These are phyloP conservation scores for Osedax fenrisi DNA, from an alignment of 2,888 invertebrate genomes.

Conservation along the genomic window DNA sequence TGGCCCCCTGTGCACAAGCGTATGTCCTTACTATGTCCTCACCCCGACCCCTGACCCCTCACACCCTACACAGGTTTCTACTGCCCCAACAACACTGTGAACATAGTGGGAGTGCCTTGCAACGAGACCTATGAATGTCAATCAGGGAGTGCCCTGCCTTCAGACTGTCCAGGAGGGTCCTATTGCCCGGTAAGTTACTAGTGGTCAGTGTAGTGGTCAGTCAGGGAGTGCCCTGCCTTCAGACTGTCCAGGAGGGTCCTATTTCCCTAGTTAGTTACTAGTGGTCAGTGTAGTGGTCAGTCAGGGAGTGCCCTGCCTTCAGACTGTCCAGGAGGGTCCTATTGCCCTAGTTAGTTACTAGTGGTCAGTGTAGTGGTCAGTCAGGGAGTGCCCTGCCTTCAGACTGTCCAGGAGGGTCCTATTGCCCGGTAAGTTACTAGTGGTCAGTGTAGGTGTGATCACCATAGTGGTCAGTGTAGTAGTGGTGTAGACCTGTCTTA, in stretches of 20 bases:
- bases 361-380: conserved; percentile 43
- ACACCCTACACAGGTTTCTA: conserved; percentile 24
- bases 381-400: conserved; percentile 40
- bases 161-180: conserved; percentile 41
- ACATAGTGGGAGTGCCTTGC: conserved; percentile 44
- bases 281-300: too few relatives aligned
- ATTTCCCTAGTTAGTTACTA: conserved; percentile 42
- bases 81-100: conserved; percentile 45
- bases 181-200: conserved; percentile 39
- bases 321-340: conserved; percentile 23
- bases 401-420: conserved; percentile 42
- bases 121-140: conserved; percentile 43
- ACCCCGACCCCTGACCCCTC: conserved; percentile 34
- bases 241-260: conserved; percentile 42
- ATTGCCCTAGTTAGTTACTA: conserved; percentile 44
- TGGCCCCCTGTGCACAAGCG: too few relatives aligned
- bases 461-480: conserved; percentile 40
- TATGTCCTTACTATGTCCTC: conserved; percentile 40
- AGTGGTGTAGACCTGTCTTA: conserved; percentile 43
- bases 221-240: conserved; percentile 40
- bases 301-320: conserved; percentile 40
- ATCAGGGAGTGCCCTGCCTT: conserved; percentile 40
- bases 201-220: too few relatives aligned
- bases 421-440: conserved; percentile 38
- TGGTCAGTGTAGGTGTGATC: too few relatives aligned